These are phyloP conservation scores for Epinephelus cyanopodus DNA, from an alignment of 2,113 vertebrate genomes.

Conservation along the genomic window DNA sequence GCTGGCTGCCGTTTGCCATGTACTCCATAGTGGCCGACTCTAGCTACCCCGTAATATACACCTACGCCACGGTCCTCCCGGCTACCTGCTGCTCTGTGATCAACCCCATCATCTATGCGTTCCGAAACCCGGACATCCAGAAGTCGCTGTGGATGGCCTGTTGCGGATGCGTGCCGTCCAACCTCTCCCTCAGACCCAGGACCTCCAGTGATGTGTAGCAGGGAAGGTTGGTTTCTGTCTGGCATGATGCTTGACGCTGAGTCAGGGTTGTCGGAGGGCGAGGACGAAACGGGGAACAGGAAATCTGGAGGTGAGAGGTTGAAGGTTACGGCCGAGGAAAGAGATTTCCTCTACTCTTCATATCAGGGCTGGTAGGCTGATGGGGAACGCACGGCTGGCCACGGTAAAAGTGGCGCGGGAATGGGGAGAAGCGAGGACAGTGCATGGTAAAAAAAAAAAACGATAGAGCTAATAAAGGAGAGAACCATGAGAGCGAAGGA, in stretches of 20 bases:
- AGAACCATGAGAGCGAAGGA: background rate
- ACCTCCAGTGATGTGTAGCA: constrained; percentile 93
- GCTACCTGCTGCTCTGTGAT: constrained; percentile 92
- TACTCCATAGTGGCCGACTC: constrained; percentile 92
- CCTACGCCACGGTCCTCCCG: constrained; percentile 90
- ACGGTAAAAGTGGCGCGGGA: background rate
- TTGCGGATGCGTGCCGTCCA: constrained; percentile 89
- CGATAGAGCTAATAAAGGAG: constrained; percentile 37
- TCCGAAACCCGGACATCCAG: constrained; percentile 93
- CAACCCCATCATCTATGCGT: constrained; percentile 94
- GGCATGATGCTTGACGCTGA: constrained; percentile 21
- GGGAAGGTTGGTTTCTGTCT: constrained; percentile 33
- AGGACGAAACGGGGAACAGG: background rate
- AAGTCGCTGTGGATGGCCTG: constrained; percentile 93
- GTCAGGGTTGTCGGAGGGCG: constrained; percentile 28
- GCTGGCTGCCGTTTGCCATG: constrained; percentile 93
- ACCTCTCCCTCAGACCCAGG: constrained; percentile 88
- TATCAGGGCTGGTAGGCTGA: constrained; percentile 31
- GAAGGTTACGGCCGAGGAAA: background rate
- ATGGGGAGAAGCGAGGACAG: background rate
- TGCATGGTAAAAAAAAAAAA: constrained; percentile 13
- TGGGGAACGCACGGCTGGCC: constrained; percentile 36
- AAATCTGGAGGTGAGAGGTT: background rate
- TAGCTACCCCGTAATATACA: constrained; percentile 90
- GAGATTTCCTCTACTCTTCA: constrained; percentile 36